These are phyloP conservation scores for Ornithoptera alexandrae DNA, from an alignment of 2,888 invertebrate species.

Conservation along the genomic window DNA sequence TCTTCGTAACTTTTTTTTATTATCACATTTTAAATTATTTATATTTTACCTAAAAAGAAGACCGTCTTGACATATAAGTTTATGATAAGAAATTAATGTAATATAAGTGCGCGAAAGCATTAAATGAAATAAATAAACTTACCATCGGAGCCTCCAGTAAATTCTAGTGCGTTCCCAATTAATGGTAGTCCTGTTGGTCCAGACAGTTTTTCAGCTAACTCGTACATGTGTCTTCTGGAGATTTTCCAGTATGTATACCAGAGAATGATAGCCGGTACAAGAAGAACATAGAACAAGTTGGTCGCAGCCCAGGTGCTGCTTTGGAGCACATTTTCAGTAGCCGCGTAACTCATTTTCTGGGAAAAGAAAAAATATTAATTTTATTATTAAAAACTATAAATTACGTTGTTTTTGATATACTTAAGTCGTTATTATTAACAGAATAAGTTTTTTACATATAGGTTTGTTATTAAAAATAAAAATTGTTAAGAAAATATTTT, in stretches of 20 bases:
- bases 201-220: constrained; percentile 85
- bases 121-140: constrained; percentile 44
- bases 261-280: constrained; percentile 84
- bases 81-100: not conserved
- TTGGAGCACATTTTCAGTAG: constrained; percentile 65
- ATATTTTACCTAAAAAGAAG: too few relatives aligned
- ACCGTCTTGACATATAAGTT: not conserved
- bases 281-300: constrained; percentile 85
- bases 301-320: constrained; percentile 80
- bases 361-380: not conserved
- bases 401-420: not conserved
- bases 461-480: not conserved
- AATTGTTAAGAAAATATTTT: not conserved
- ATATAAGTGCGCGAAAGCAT: not conserved
- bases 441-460: not conserved
- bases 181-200: constrained; percentile 87
- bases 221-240: constrained; percentile 85
- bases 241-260: constrained; percentile 88
- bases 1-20: too few relatives aligned
- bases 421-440: not conserved
- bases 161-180: constrained; percentile 87
- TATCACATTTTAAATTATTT: too few relatives aligned
- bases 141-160: constrained; percentile 87
- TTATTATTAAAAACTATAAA: not conserved
- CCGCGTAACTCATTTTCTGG: constrained; percentile 62